phyloP scores from a whole-genome alignment of 2,797 vertebrate genomes.

The Anableps anableps region DNA sequence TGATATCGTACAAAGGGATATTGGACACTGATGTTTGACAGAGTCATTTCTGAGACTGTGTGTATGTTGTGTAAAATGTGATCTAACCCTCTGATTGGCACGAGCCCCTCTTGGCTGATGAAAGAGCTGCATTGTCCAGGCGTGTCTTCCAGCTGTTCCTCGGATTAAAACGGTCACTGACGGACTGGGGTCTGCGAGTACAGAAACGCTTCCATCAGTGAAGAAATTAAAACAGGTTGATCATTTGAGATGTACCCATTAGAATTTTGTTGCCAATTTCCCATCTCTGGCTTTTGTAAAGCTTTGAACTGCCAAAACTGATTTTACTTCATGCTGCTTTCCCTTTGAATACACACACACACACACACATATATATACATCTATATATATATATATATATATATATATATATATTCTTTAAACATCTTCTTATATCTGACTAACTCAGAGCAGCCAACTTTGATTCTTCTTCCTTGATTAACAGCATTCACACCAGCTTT shows the following conservation, averaged over 20 bases:
- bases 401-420: too few species aligned
- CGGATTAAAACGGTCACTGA: slow-evolving; percentile 93
- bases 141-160: slow-evolving; percentile 94
- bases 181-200: slow-evolving; percentile 88
- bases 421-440: neutral
- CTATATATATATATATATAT: too few species aligned
- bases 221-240: neutral
- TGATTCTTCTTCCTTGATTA: neutral
- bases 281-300: too few species aligned
- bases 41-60: neutral
- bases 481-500: neutral
- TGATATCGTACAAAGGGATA: slow-evolving; percentile 16
- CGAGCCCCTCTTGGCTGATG: slow-evolving; percentile 94
- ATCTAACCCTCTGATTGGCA: slow-evolving; percentile 92
- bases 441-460: neutral
- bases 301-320: too few species aligned
- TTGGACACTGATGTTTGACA: neutral
- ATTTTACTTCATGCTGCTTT: neutral
- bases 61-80: slow-evolving; percentile 4
- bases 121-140: slow-evolving; percentile 96
- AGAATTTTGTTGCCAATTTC: too few species aligned
- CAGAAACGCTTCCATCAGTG: slow-evolving; percentile 7
- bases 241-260: neutral
- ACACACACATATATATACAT: too few species aligned
- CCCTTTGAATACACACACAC: too few species aligned